Percentiles rank a stretch among this genome's conserved stretches.
Conservation (phyloP, 2,797 vertebrate genomes). For the Morus bassanus region DNA sequence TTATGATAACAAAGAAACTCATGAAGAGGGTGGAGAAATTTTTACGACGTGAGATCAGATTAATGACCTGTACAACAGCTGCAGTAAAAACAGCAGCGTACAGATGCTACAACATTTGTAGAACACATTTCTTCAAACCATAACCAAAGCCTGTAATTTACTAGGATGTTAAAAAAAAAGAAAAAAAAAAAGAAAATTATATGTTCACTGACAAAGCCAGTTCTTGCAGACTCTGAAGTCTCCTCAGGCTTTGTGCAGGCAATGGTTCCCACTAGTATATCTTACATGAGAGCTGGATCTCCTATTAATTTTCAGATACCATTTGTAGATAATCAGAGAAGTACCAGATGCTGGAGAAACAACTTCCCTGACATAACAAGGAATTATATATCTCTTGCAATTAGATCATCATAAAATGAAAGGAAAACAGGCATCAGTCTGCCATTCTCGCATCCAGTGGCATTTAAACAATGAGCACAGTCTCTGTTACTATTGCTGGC, state of each 20-base stretch:
- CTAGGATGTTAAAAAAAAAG: not conserved
- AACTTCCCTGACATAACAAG: constrained; percentile 39
- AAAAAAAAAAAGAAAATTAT: not conserved
- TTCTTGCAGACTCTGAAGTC: not conserved
- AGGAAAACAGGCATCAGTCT: constrained; percentile 50
- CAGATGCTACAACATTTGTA: constrained; percentile 56
- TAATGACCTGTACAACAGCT: not conserved
- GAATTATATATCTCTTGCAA: constrained; percentile 58
- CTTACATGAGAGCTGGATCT: not conserved
- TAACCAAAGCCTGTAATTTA: constrained; percentile 55
- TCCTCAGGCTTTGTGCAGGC: not conserved
- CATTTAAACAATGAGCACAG: constrained; percentile 17
- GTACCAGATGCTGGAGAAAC: constrained; percentile 29
- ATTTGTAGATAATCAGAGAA: constrained; percentile 8
- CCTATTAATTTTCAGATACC: constrained; percentile 51
- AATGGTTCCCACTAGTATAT: not conserved
- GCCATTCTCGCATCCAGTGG: not conserved
- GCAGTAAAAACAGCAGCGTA: constrained; percentile 52
- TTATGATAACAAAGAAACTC: constrained; percentile 29
- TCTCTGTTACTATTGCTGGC: constrained; percentile 31
- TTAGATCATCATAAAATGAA: constrained; percentile 57
- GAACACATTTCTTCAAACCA: constrained; percentile 41
- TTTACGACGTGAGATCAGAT: constrained; percentile 21
- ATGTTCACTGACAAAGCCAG: not conserved
- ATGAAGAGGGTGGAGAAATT: constrained; percentile 14